Evolutionary conservation across 2,888 invertebrate species (phyloP).

Genomic region (Sphinx pinastri): DNA sequence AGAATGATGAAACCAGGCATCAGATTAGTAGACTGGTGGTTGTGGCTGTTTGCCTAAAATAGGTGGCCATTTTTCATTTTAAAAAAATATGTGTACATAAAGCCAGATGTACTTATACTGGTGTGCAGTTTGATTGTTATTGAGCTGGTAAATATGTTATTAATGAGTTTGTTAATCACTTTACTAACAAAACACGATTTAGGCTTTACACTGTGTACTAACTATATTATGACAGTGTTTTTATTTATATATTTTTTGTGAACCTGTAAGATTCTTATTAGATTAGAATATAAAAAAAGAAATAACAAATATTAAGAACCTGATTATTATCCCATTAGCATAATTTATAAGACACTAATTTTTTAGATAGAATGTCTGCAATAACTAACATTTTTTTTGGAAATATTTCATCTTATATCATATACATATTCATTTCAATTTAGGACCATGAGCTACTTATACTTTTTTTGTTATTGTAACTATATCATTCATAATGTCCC

Average conservation of each 20-base stretch:
- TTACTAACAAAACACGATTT: neutral
- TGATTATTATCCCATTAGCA: too few species aligned
- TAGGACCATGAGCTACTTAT: too few species aligned
- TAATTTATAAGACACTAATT: too few species aligned
- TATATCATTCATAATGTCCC: too few species aligned
- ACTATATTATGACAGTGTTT: neutral
- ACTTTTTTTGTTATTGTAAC: too few species aligned
- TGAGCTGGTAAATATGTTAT: constrained; percentile 5
- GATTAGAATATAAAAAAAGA: neutral
- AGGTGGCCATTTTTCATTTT: neutral
- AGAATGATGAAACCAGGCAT: constrained; percentile 35
- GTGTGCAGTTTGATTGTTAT: neutral
- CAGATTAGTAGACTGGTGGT: constrained; percentile 26
- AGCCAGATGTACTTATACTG: neutral
- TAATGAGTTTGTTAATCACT: constrained; percentile 1
- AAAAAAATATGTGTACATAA: neutral
- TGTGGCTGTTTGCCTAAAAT: neutral
- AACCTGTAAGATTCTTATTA: neutral
- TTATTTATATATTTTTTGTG: neutral
- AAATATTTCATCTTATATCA: too few species aligned
- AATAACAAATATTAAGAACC: too few species aligned
- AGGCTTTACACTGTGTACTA: neutral
- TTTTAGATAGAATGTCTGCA: too few species aligned
- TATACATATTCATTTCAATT: too few species aligned
- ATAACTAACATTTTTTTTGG: too few species aligned